These are phyloP conservation scores for Camelus bactrianus DNA, from an alignment of 2,113 vertebrate species.

Conservation along the genomic window DNA sequence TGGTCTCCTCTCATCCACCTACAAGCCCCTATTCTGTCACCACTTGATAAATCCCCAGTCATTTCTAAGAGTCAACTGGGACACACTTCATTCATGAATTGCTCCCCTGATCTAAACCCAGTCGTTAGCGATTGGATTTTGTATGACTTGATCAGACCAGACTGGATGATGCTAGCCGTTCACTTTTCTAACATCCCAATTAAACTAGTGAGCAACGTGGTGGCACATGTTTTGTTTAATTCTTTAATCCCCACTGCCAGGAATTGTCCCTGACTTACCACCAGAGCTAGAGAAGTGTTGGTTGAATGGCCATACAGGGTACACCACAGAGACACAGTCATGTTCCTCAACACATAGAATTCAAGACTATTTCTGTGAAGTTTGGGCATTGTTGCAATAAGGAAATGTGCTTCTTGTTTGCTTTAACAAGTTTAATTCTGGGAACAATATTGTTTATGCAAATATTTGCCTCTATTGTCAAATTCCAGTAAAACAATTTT, in stretches of 20 bases:
- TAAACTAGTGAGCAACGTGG: background rate
- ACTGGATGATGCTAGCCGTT: background rate
- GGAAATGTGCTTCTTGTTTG: slow-evolving; percentile 57
- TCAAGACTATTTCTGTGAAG: slow-evolving; percentile 34
- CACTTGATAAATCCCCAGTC: background rate
- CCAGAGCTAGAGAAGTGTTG: background rate
- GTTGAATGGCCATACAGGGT: background rate
- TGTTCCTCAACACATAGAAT: slow-evolving; percentile 58
- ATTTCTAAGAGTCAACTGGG: background rate
- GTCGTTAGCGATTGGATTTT: background rate
- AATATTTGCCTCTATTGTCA: slow-evolving; percentile 58
- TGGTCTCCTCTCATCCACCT: accelerated
- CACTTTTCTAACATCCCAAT: background rate
- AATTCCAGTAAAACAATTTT: slow-evolving; percentile 47
- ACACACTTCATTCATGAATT: background rate
- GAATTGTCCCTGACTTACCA: background rate
- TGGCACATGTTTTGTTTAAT: background rate
- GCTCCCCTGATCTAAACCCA: background rate
- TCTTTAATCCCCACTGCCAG: slow-evolving; percentile 7
- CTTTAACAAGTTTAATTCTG: slow-evolving; percentile 59
- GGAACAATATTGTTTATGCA: slow-evolving; percentile 44
- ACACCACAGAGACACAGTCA: background rate
- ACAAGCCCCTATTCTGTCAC: background rate
- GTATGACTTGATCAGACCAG: background rate
- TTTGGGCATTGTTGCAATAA: slow-evolving; percentile 27